phyloP scores from a whole-genome alignment of 2,113 vertebrate genomes.

The Eidolon helvum region DNA sequence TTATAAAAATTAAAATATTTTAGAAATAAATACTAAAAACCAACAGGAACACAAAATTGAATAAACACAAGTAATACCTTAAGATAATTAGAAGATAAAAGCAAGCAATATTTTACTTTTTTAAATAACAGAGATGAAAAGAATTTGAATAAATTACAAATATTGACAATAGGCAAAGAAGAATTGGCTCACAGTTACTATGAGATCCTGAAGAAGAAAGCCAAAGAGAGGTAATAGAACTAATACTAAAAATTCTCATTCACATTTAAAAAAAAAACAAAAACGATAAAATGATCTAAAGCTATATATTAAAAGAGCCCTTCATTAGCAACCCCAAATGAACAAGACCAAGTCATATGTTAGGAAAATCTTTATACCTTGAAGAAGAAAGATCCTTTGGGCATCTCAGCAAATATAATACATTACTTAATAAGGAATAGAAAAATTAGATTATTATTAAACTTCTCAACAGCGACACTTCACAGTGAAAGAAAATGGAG shows the following conservation, averaged over 20 bases:
- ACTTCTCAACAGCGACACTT: background rate
- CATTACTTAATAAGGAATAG: background rate
- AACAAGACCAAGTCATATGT: background rate
- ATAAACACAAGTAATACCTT: background rate
- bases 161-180: background rate
- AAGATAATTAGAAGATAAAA: background rate
- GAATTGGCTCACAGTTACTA: background rate
- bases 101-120: background rate
- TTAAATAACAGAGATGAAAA: background rate
- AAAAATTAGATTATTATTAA: background rate
- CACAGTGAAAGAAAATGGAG: background rate
- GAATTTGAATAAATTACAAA: background rate
- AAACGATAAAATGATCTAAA: background rate
- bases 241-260: background rate
- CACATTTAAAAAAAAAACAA: background rate
- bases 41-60: background rate
- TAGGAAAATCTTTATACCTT: background rate
- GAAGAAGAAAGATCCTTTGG: background rate
- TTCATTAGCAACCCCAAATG: background rate
- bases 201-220: background rate
- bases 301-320: background rate
- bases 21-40: background rate
- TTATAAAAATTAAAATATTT: background rate
- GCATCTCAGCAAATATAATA: background rate
- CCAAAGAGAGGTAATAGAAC: background rate